These are phyloP conservation scores for Platorchestia sp. DNA, from an alignment of 1,140 invertebrate genomes.

Conservation along the genomic window DNA sequence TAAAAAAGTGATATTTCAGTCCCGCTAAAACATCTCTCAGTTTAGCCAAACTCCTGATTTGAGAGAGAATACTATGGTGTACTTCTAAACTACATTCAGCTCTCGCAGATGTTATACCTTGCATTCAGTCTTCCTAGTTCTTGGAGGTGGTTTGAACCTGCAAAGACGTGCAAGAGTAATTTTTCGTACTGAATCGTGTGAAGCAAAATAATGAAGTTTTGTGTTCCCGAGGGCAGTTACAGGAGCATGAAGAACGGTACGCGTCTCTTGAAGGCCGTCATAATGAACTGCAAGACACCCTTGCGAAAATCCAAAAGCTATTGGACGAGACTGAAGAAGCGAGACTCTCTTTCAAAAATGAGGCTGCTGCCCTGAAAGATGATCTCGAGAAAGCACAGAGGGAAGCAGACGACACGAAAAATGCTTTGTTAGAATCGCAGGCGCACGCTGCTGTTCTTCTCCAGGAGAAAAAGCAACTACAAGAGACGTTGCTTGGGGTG, in stretches of 20 bases:
- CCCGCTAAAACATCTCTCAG: too few species aligned
- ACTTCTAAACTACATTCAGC: too few species aligned
- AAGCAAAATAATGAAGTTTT: background rate
- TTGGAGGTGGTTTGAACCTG: too few species aligned
- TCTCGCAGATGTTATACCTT: too few species aligned
- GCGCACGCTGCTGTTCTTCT: background rate
- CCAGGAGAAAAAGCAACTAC: background rate
- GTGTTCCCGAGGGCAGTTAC: background rate
- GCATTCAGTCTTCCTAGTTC: too few species aligned
- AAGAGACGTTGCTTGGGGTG: background rate
- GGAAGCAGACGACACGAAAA: background rate
- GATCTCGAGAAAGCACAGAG: background rate
- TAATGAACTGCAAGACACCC: background rate
- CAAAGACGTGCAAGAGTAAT: background rate
- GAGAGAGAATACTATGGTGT: too few species aligned
- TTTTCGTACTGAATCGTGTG: background rate
- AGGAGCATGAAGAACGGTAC: constrained; percentile 4
- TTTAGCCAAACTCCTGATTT: too few species aligned
- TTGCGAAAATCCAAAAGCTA: background rate
- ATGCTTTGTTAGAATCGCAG: background rate
- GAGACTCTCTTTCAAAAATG: background rate
- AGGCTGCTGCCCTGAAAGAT: background rate
- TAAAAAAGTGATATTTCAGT: too few species aligned
- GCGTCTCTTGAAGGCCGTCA: background rate
- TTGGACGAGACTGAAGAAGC: background rate